phyloP scores from a whole-genome alignment of 2,888 invertebrate species.

The Sturmia bella region DNA sequence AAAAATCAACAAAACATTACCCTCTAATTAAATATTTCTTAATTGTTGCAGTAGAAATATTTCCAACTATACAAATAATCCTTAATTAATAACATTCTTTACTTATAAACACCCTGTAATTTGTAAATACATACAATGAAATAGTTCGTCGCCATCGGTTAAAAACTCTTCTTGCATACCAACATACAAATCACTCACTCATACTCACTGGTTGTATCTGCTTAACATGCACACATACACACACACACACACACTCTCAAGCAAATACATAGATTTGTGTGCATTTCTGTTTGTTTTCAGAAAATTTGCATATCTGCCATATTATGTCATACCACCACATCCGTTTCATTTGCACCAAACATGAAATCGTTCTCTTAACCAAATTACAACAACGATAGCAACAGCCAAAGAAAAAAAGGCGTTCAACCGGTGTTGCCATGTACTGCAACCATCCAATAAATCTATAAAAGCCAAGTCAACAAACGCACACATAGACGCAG shows the following conservation, averaged over 20 bases:
- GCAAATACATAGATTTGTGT: background rate
- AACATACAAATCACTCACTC: conserved; percentile 34
- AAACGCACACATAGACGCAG: conserved; percentile 50
- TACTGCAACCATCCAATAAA: conserved; percentile 67
- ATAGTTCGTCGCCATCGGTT: conserved; percentile 49
- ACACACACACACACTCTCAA: conserved; percentile 19
- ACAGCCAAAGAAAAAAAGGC: conserved; percentile 41
- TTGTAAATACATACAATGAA: conserved; percentile 55
- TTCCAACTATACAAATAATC: conserved; percentile 16
- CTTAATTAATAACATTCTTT: conserved; percentile 51
- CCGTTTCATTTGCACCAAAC: conserved; percentile 76
- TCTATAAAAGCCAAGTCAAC: conserved; percentile 67
- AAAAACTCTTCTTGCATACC: conserved; percentile 30
- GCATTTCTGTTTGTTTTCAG: conserved; percentile 6
- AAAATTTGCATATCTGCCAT: conserved; percentile 72
- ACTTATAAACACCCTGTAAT: conserved; percentile 64
- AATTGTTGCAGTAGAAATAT: conserved; percentile 19
- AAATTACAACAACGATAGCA: conserved; percentile 38
- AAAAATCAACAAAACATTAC: background rate
- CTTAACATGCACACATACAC: conserved; percentile 37
- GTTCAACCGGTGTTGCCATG: conserved; percentile 67
- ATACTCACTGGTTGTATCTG: conserved; percentile 25
- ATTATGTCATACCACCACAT: conserved; percentile 73
- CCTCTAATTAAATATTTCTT: conserved; percentile 38
- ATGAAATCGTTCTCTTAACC: conserved; percentile 72